Conservation (phyloP, 2,888 invertebrate species). For the Eupsilia transversa region DNA sequence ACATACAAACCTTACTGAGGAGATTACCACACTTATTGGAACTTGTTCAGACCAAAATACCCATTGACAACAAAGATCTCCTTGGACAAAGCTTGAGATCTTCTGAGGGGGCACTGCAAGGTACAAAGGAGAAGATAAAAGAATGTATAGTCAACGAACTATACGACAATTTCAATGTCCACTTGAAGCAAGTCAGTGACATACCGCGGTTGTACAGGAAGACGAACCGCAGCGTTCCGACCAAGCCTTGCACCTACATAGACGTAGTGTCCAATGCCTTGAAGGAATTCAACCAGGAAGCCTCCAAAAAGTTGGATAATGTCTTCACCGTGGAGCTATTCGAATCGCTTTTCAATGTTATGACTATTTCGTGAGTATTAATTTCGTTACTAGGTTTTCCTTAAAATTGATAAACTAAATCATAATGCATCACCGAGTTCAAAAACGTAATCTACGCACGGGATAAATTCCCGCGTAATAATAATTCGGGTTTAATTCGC, state of each 20-base stretch:
- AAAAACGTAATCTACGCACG: neutral
- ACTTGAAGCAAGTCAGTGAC: slow-evolving; percentile 96
- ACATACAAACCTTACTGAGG: slow-evolving; percentile 77
- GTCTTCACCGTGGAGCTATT: slow-evolving; percentile 80
- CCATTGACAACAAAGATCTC: slow-evolving; percentile 74
- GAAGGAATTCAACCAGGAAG: slow-evolving; percentile 90
- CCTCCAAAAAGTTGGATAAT: slow-evolving; percentile 81
- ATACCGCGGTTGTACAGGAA: slow-evolving; percentile 98
- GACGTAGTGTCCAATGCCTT: slow-evolving; percentile 92
- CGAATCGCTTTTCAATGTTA: slow-evolving; percentile 85
- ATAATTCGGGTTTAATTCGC: neutral
- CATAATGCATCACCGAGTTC: neutral
- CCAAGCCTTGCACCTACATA: slow-evolving; percentile 95
- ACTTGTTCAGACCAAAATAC: slow-evolving; percentile 77
- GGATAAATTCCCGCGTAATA: too few relatives aligned
- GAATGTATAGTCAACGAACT: slow-evolving; percentile 85
- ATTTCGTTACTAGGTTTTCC: slow-evolving; percentile 2
- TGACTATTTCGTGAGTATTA: slow-evolving; percentile 90
- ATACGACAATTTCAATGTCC: slow-evolving; percentile 87
- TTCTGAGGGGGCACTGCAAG: slow-evolving; percentile 76
- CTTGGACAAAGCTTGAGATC: slow-evolving; percentile 77
- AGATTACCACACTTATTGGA: slow-evolving; percentile 79
- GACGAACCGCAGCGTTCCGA: slow-evolving; percentile 96
- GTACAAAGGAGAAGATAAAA: slow-evolving; percentile 78
- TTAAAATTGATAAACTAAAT: slow-evolving; percentile 3